Evolutionary conservation across 2,797 vertebrate genomes (phyloP), one percentile per base, ranked within the genome.

Genomic region (Ceyx erithaca): DNA sequence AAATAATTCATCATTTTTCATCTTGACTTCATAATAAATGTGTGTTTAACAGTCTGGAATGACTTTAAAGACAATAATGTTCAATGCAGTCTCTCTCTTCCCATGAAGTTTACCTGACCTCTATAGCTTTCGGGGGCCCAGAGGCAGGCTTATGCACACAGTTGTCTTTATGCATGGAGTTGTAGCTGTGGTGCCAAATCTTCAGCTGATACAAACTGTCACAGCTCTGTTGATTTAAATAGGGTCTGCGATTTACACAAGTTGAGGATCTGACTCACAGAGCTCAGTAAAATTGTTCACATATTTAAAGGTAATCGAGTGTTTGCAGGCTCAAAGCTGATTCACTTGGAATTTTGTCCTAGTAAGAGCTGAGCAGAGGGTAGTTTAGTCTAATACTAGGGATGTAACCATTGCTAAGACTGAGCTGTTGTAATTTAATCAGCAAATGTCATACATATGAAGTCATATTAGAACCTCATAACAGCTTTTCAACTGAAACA

Each of bases 1-100:
- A 91, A 94, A 94, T 92, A 80, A 94, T 95, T 94, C 52, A 46
- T 85, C 78, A 70, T 94, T 94, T 90, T 87, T 94, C 82, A 92
- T 85, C 67, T 57, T 89, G 84, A 83, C 81, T 87, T 80, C 22
- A 9, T 83, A 79, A 93, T 63, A 84, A 90, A 96, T 87, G 48
- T 70, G 37, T 87, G 80, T 92, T 95, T 90, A 95, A 85, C 30
- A 0, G 48, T 57, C 67, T 84, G 63, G 81, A 72, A 87, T 91
- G 12, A 67, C 48, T 95, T 94, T 73, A 87, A 95, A 70, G 72
- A 61, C 40, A 83, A 9, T 87, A 87, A 35, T 12, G 13, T 62
- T 90, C 84, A 59, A 59, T 68, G 59, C 58, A 55, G 25, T 51
- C 46, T 69, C n/a, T 91, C 62, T 63, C 37, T 72, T 89, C 67